These are phyloP conservation scores for Dromiciops gliroides DNA, from an alignment of 2,113 vertebrate genomes.

Conservation along the genomic window DNA sequence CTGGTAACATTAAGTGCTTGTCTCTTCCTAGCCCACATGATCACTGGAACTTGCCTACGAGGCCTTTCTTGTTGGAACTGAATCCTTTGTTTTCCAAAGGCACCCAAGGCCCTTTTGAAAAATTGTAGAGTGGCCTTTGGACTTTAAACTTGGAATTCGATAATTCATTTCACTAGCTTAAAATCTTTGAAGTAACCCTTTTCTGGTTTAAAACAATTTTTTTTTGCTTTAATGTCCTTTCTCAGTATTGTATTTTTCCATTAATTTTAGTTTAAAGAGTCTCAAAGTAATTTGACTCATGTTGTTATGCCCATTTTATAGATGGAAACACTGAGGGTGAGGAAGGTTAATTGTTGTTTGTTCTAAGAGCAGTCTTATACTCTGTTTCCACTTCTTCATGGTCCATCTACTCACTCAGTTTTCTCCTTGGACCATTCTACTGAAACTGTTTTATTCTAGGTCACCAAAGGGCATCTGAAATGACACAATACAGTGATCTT, in stretches of 20 bases:
- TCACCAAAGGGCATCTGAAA: neutral
- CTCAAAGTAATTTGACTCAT: slow-evolving; percentile 17
- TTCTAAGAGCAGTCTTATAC: neutral
- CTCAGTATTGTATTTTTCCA: neutral
- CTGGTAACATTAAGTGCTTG: slow-evolving; percentile 76
- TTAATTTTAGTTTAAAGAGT: slow-evolving; percentile 47
- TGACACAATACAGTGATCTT: neutral
- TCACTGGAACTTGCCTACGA: slow-evolving; percentile 62
- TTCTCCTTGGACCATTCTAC: neutral
- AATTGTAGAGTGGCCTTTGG: neutral
- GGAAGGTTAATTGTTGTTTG: slow-evolving; percentile 42
- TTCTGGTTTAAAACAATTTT: neutral
- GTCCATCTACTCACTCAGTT: neutral
- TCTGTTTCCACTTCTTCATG: neutral
- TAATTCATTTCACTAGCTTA: slow-evolving; percentile 6
- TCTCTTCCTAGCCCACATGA: slow-evolving; percentile 74
- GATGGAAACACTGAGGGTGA: slow-evolving; percentile 40
- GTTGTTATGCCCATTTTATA: slow-evolving; percentile 45
- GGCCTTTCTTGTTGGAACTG: slow-evolving; percentile 48
- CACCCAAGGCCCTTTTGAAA: slow-evolving; percentile 10
- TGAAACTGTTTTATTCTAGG: neutral
- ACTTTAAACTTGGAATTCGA: slow-evolving; percentile 17
- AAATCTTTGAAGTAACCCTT: slow-evolving; percentile 12
- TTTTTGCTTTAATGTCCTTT: slow-evolving; percentile 29
- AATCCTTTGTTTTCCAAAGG: slow-evolving; percentile 58